phyloP scores from a whole-genome alignment of 1,140 invertebrate genomes.

The Drusus annulatus region DNA sequence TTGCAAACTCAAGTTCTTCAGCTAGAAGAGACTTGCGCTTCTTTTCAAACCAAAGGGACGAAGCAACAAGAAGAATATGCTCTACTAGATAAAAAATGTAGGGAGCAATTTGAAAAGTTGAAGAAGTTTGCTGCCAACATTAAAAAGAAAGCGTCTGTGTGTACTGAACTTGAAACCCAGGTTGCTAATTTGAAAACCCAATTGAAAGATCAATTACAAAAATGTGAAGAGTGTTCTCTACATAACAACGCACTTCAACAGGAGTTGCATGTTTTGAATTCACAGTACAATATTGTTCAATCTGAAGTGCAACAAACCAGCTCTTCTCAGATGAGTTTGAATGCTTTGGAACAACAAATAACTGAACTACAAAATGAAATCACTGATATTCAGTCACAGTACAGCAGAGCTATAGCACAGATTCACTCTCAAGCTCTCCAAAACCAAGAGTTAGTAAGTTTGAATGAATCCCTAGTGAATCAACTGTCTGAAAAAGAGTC shows the following conservation, averaged over 20 bases:
- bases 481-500: constrained; percentile 45
- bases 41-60: constrained; percentile 67
- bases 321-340: constrained; percentile 14
- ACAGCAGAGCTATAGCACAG: constrained; percentile 34
- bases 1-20: constrained; percentile 58
- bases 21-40: constrained; percentile 61
- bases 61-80: constrained; percentile 57
- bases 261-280: constrained; percentile 41
- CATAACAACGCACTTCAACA: constrained; percentile 19
- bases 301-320: constrained; percentile 42
- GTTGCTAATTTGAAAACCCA: constrained; percentile 63
- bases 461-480: constrained; percentile 19
- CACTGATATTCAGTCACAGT: neutral
- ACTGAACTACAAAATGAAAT: constrained; percentile 12
- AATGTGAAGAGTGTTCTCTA: constrained; percentile 17
- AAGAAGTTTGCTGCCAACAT: constrained; percentile 83
- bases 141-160: constrained; percentile 79
- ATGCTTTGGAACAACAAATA: constrained; percentile 27
- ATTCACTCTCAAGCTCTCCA: constrained; percentile 1
- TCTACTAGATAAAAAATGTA: constrained; percentile 54
- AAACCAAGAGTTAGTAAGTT: constrained; percentile 29
- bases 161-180: constrained; percentile 76
- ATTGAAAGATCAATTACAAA: constrained; percentile 60
- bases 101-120: constrained; percentile 79
- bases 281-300: constrained; percentile 37